A percentile compares a stretch with the other conserved stretches of the same genome.
phyloP scores from a whole-genome alignment of 2,113 vertebrate genomes.

The Sander vitreus region DNA sequence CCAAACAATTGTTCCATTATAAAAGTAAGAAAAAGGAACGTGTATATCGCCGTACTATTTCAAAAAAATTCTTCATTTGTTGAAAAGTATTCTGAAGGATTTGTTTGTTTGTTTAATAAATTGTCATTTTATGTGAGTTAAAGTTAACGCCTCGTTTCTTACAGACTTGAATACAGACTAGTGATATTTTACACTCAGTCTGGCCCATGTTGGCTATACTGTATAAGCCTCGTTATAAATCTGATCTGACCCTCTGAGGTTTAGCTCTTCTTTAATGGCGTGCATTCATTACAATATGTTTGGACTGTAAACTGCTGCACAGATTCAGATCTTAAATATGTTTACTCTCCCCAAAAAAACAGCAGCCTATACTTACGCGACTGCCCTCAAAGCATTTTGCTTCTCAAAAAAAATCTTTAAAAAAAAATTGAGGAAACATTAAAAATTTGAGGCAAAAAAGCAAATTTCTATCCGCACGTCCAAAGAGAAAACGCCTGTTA shows the following conservation, averaged over 20 bases:
- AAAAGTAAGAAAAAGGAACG: conserved; percentile 88
- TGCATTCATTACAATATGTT: neutral
- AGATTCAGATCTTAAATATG: neutral
- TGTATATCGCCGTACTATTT: conserved; percentile 96
- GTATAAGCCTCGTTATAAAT: conserved; percentile 3
- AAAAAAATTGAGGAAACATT: neutral
- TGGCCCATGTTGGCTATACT: conserved; percentile 13
- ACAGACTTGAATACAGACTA: conserved; percentile 49
- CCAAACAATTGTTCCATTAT: conserved; percentile 91
- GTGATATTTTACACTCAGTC: conserved; percentile 41
- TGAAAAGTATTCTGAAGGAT: conserved; percentile 95
- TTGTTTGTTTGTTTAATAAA: conserved; percentile 99
- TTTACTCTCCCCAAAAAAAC: neutral
- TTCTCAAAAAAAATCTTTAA: neutral
- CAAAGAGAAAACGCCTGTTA: neutral
- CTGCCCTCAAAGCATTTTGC: neutral
- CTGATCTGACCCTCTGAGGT: conserved; percentile 8
- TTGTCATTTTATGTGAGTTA: conserved; percentile 95
- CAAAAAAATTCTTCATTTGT: conserved; percentile 89
- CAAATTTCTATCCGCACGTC: neutral
- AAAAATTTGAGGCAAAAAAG: neutral
- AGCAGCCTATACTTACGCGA: neutral
- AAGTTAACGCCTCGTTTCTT: conserved; percentile 89
- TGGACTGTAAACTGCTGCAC: neutral
- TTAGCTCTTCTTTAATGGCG: neutral